A percentile compares a stretch with the other conserved stretches of the same genome.
These are phyloP conservation scores for Ceyx melanurus DNA, from an alignment of 2,113 vertebrate species.

Conservation along the genomic window DNA sequence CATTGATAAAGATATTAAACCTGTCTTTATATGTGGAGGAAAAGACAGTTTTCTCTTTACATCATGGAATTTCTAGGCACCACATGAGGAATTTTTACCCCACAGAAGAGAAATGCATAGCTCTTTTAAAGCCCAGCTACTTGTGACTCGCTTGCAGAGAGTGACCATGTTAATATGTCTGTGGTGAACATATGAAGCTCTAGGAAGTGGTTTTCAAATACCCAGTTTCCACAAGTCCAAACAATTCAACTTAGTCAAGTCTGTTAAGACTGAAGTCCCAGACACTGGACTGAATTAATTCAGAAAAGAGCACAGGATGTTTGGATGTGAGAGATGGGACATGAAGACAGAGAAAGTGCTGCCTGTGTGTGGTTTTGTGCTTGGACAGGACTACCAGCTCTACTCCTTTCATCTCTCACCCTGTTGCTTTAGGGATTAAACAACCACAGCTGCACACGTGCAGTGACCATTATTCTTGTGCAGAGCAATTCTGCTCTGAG, in stretches of 20 bases:
- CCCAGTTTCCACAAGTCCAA: not conserved
- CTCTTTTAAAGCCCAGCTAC: not conserved
- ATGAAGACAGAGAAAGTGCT: not conserved
- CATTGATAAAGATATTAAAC: not conserved
- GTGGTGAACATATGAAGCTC: not conserved
- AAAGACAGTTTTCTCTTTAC: not conserved
- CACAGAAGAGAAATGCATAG: not conserved
- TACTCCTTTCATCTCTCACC: not conserved
- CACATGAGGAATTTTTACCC: not conserved
- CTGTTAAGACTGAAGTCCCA: not conserved
- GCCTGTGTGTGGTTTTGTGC: not conserved
- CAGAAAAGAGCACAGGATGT: not conserved
- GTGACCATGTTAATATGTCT: not conserved
- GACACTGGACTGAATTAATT: not conserved
- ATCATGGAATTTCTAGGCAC: not conserved
- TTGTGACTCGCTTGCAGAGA: not conserved
- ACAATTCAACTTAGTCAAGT: not conserved
- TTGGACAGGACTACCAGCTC: not conserved
- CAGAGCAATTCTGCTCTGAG: not conserved
- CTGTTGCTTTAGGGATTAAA: not conserved
- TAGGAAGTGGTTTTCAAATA: not conserved
- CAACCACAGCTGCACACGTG: not conserved
- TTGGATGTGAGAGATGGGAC: not conserved
- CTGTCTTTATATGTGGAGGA: not conserved
- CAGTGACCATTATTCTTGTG: not conserved